Percentiles rank a stretch among this genome's conserved stretches.
These are phyloP conservation scores for Cephus cinctus DNA, from an alignment of 1,140 invertebrate species.

Conservation along the genomic window DNA sequence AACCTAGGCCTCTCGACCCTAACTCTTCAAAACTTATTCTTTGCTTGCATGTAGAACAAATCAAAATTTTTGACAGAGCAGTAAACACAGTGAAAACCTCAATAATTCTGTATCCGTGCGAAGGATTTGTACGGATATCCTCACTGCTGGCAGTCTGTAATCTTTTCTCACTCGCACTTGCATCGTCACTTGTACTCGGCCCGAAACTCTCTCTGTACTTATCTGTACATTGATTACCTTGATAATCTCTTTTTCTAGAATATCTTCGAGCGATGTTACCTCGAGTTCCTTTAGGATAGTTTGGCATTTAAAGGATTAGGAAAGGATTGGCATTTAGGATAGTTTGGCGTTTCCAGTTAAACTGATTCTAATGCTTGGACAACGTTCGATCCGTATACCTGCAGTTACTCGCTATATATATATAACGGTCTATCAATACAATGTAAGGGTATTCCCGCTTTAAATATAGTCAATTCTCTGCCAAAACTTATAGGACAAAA, in stretches of 20 bases:
- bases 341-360: neutral
- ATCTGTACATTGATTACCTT: neutral
- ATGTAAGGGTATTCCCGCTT: neutral
- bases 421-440: neutral
- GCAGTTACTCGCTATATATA: conserved; percentile 1
- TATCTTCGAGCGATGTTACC: neutral
- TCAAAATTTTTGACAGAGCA: conserved; percentile 1
- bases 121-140: conserved; percentile 2
- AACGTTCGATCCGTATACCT: conserved; percentile 2
- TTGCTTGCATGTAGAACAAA: conserved; percentile 4
- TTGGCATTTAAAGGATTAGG: neutral
- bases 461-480: neutral
- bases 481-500: conserved; percentile 2
- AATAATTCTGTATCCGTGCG: conserved; percentile 6
- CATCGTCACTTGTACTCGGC: conserved; percentile 1
- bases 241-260: conserved; percentile 1
- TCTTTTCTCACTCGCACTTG: conserved; percentile 2
- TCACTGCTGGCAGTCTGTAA: neutral
- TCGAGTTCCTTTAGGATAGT: neutral
- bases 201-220: neutral
- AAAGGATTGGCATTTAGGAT: neutral
- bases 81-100: conserved; percentile 3
- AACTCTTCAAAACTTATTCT: neutral
- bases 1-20: neutral
- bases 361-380: neutral